Evolutionary conservation across 2,797 vertebrate genomes (phyloP).

Genomic region (Carduelis carduelis): DNA sequence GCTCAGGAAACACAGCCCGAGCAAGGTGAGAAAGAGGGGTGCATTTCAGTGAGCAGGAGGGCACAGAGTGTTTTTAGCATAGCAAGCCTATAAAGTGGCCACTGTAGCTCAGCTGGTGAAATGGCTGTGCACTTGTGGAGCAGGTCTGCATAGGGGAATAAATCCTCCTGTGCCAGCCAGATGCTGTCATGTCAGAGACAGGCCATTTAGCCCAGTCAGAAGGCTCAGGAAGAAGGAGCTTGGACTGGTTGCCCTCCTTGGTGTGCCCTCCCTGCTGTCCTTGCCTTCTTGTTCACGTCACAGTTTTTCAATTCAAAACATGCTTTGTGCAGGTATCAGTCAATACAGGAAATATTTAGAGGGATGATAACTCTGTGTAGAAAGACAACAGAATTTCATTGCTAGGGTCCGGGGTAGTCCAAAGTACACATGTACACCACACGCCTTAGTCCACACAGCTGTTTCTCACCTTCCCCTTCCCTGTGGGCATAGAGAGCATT

Average conservation of each 20-base stretch:
- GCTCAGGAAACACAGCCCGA: background rate
- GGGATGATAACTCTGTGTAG: background rate
- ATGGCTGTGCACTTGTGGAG: background rate
- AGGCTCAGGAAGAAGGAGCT: background rate
- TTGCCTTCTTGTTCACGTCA: background rate
- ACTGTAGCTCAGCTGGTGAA: background rate
- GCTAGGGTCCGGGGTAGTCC: background rate
- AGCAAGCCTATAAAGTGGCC: background rate
- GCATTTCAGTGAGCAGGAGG: background rate
- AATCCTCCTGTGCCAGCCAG: background rate
- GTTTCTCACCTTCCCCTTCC: background rate
- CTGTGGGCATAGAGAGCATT: background rate
- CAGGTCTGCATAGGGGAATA: background rate
- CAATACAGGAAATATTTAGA: background rate
- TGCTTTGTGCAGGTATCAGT: background rate
- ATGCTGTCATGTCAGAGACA: background rate
- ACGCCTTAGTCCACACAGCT: background rate
- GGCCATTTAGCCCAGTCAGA: background rate
- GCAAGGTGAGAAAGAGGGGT: background rate
- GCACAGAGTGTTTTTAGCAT: background rate
- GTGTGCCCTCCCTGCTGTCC: background rate
- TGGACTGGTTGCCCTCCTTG: rapidly evolving
- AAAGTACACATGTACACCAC: background rate
- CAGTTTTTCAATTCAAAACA: background rate
- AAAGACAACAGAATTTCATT: background rate